phyloP scores from a whole-genome alignment of 2,888 invertebrate species.

The Pheosia tremula region DNA sequence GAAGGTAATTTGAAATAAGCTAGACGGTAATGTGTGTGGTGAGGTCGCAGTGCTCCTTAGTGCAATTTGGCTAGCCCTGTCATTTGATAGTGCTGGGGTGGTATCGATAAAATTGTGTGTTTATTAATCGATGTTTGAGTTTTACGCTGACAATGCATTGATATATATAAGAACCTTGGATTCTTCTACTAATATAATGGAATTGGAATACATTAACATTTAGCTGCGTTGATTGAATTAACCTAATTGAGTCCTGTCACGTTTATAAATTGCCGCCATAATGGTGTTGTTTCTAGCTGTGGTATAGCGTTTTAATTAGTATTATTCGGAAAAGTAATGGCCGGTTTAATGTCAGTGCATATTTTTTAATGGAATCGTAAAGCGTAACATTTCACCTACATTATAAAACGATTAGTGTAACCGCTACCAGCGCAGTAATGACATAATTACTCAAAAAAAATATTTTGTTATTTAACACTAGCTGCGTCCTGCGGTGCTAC shows the following conservation, averaged over 20 bases:
- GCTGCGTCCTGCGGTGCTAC: too few species aligned
- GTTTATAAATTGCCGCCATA: too few species aligned
- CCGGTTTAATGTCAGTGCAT: not conserved
- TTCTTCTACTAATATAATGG: too few species aligned
- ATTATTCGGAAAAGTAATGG: not conserved
- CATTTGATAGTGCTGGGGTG: constrained; percentile 44
- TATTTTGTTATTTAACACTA: too few species aligned
- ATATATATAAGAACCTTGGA: too few species aligned
- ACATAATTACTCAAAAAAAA: constrained; percentile 36
- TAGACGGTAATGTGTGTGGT: constrained; percentile 29
- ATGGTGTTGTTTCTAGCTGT: too few species aligned
- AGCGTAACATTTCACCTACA: not conserved
- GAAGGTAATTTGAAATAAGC: constrained; percentile 68
- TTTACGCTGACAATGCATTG: not conserved
- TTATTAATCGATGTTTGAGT: constrained; percentile 15
- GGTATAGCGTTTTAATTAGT: not conserved
- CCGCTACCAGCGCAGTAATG: constrained; percentile 31
- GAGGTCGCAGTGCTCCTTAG: constrained; percentile 51
- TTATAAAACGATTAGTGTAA: constrained; percentile 5
- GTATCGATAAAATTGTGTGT: constrained; percentile 26
- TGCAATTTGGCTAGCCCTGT: constrained; percentile 56
- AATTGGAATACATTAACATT: too few species aligned
- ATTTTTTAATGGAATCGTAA: not conserved
- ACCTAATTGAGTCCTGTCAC: too few species aligned
- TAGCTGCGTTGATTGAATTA: too few species aligned